Base-by-base conservation (phyloP, 2,888 invertebrate species). In the Hirtodrosophila cameraria region DNA sequence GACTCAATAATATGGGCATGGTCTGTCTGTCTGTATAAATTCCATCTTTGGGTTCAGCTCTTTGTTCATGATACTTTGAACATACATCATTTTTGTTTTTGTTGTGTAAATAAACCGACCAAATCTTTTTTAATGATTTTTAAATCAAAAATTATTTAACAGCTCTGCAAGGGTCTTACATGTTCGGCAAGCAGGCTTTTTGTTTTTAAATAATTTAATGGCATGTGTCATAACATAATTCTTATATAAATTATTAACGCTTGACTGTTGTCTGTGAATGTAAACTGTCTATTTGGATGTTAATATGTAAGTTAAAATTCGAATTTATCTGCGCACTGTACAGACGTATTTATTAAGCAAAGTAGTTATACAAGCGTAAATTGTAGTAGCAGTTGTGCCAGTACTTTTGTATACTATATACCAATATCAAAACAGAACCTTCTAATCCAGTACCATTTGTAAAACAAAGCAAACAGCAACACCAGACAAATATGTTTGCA, bases 271-370 rank as follows among this genome's bases (percentile, higher is more conserved):
- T 11, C 12, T 50, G 39, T 18, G 18, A 28, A 30, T 35, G 28
- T 52, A 31, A 41, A 52, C 27, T 57, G 23, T 48, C 41, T 42
- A 45, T 23, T 28, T 13, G 50, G 55, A 69, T 73, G 58, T 28
- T 50, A 43, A 54, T 55, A 11, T 62, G 31, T 58, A 76, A 72
- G 54, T 30, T 7, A 1, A 36, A 41, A 7, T 11, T 20, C 16
- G 30, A 11, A 13, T 12, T 38, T 28, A 49, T 31, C 20, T 42
- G 2, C 8, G 12, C 2, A 25, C 6, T 15, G 11, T 45, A 7
- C 31, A 11, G 38, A n/a, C 54, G 45, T 66, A 16, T 45, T 36
- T 49, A 49, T 58, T 52, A 8, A 23, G 23, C 8, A 2, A 7
- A 33, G 12, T 8, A 20, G 12, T 39, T 52, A 53, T 58, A 33